Conservation (phyloP, 1,140 invertebrate genomes). For the Camponotus pennsylvanicus region DNA sequence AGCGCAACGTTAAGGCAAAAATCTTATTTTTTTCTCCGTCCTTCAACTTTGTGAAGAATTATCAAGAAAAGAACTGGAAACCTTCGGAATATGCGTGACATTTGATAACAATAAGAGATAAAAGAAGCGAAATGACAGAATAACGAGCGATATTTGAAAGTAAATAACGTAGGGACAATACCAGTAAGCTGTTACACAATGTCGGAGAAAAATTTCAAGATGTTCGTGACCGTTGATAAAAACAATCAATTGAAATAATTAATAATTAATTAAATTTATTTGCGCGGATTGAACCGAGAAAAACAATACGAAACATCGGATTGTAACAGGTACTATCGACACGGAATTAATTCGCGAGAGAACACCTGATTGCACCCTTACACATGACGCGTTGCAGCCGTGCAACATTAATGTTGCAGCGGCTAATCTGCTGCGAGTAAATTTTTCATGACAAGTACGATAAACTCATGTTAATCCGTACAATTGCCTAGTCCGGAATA, state of each 20-base stretch:
- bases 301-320: background rate
- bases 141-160: conserved; percentile 42
- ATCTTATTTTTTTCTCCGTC: background rate
- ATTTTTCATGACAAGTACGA: conserved; percentile 31
- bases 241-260: conserved; percentile 21
- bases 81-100: conserved; percentile 16
- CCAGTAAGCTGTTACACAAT: background rate
- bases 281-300: background rate
- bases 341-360: conserved; percentile 22
- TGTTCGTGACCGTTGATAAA: background rate
- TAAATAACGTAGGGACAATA: background rate
- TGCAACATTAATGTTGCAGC: conserved; percentile 25
- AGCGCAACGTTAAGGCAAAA: background rate
- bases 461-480: conserved; percentile 20
- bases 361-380: conserved; percentile 36
- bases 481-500: background rate
- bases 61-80: background rate
- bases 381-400: too few species aligned
- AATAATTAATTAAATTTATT: conserved; percentile 9
- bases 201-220: background rate
- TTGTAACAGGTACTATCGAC: background rate
- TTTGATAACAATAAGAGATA: conserved; percentile 39
- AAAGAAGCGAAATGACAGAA: background rate
- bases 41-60: conserved; percentile 2
- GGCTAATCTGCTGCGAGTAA: conserved; percentile 42